Base-by-base conservation (phyloP, 2,797 vertebrate genomes). In the Rhabdomys pumilio region DNA sequence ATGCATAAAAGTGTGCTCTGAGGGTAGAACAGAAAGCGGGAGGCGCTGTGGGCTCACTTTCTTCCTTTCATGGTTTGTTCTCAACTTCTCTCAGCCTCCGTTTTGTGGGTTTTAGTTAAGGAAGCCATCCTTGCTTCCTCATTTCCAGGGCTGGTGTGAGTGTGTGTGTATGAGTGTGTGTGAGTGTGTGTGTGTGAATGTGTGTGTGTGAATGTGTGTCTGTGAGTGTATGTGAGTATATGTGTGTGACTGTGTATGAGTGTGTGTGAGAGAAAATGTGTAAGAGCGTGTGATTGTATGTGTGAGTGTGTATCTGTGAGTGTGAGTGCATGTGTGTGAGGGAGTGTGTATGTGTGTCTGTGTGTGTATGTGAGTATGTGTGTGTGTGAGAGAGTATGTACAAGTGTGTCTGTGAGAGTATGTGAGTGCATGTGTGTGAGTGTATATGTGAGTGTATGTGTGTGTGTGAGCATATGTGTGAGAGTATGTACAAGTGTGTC, bases 31-130 rank as follows among this genome's bases (percentile, higher is more conserved):
- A 17, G 53, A 65, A 87, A 75, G 57, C 20, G 8, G 73, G 86
- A 38, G 79, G 14, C 6, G 6, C 3, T 2, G 20, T 2, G 6
- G 2, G 31, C 26, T 80, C 15, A 13, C n/a, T 81, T 90, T 93
- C 65, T 77, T 86, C 67, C 19, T 86, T 59, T 79, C 13, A 0
- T 19, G 12, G 77, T 92, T 97, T 90, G 14, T 96, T 95, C 73
- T 38, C 73, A 47, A 57, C 15, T 41, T 34, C 34, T 3, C 55
- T 57, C 17, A 14, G 31, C 22, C 44, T 15, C 7, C 7, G 17
- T 47, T 47, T 69, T 65, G 26, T 50, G 76, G 76, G 22, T 81
- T 57, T 47, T 93, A 65, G 61, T 6, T 8, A 44, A 34, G 44
- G 29, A 14, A n/a, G 59, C 38, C 65, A 72, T 22, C 41, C 6